Evolutionary conservation across 2,888 invertebrate genomes (phyloP).

Genomic region (Sialis lutaria): DNA sequence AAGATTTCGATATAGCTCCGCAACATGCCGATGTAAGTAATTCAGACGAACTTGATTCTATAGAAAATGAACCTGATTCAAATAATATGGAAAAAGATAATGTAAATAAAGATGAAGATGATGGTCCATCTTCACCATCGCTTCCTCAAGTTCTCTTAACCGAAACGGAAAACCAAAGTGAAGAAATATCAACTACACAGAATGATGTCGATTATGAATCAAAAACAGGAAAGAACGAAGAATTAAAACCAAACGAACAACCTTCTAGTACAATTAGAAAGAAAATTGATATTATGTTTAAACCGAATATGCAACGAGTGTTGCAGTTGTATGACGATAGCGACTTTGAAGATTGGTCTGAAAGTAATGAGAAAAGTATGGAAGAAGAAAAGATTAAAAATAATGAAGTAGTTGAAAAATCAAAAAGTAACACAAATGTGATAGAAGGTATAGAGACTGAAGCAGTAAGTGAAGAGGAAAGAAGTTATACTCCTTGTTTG

Average conservation of each 20-base stretch:
- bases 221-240: constrained; percentile 8
- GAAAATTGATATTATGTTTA: constrained; percentile 4
- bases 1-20: constrained; percentile 26
- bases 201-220: constrained; percentile 7
- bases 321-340: constrained; percentile 9
- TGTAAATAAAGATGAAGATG: constrained; percentile 9
- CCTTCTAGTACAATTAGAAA: constrained; percentile 14
- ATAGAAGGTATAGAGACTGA: constrained; percentile 25
- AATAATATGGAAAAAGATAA: constrained; percentile 8
- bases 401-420: constrained; percentile 2
- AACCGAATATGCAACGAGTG: constrained; percentile 8
- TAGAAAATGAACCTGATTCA: constrained; percentile 8
- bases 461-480: constrained; percentile 45
- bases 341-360: constrained; percentile 9
- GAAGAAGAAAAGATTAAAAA: constrained; percentile 6
- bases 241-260: neutral
- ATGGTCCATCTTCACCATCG: constrained; percentile 7
- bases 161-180: constrained; percentile 12
- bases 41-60: neutral
- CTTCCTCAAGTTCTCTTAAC: constrained; percentile 10
- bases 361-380: constrained; percentile 5
- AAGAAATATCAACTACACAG: constrained; percentile 11
- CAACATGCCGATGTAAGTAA: constrained; percentile 25
- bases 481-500: constrained; percentile 55
- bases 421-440: constrained; percentile 8